phyloP scores from a whole-genome alignment of 1,140 invertebrate genomes.

The Cotesia vestalis region DNA sequence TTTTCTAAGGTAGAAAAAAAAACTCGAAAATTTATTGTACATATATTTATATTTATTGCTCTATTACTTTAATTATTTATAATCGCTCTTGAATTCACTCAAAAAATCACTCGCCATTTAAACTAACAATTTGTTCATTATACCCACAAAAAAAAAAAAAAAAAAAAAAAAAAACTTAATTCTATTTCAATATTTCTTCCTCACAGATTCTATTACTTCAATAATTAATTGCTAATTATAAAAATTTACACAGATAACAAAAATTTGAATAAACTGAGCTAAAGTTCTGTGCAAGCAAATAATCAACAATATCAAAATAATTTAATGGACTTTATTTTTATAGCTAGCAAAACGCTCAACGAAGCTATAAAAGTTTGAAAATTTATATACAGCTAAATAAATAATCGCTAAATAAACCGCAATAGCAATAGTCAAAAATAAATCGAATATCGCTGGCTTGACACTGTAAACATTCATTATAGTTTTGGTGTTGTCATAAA shows the following conservation, averaged over 20 bases:
- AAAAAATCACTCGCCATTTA: no score
- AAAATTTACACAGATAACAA: conserved; percentile 2
- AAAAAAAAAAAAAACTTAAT: no score
- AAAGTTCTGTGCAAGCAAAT: not conserved
- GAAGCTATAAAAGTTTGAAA: conserved; percentile 65
- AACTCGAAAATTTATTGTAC: no score
- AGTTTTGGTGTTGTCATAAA: conserved; percentile 85
- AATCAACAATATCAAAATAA: not conserved
- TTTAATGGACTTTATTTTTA: conserved; percentile 51
- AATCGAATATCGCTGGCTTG: conserved; percentile 96
- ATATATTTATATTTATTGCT: no score
- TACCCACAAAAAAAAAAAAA: no score
- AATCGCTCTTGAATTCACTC: no score
- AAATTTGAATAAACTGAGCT: not conserved
- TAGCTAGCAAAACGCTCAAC: conserved; percentile 52
- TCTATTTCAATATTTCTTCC: no score
- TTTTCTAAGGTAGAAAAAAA: not conserved
- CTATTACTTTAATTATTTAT: no score
- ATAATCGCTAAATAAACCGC: conserved; percentile 81
- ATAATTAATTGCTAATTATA: not conserved
- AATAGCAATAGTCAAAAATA: conserved; percentile 89
- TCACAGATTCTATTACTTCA: no score
- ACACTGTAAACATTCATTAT: conserved; percentile 89
- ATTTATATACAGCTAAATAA: conserved; percentile 83
- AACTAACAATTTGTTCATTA: no score